phyloP scores from a whole-genome alignment of 1,140 invertebrate species.

The Ostrea edulis region DNA sequence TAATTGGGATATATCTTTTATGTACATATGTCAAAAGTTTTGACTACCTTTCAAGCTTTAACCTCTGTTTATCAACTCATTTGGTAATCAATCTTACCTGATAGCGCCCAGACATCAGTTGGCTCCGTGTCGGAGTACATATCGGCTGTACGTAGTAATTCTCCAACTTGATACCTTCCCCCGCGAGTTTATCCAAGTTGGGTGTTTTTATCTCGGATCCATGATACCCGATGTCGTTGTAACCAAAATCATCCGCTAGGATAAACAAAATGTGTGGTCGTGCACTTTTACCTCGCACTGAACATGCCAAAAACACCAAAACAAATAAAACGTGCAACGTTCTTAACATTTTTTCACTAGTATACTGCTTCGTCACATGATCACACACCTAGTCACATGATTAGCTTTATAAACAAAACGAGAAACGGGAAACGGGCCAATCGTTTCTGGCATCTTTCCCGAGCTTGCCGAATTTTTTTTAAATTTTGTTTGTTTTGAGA shows the following conservation, averaged over 20 bases:
- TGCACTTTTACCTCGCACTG: conserved; percentile 16
- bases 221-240: conserved; percentile 68
- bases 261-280: conserved; percentile 67
- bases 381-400: too few relatives aligned
- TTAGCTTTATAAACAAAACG: too few relatives aligned
- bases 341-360: neutral
- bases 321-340: neutral
- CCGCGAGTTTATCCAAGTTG: conserved; percentile 66
- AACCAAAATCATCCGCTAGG: conserved; percentile 69
- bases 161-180: conserved; percentile 62
- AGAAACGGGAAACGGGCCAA: too few relatives aligned
- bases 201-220: conserved; percentile 78
- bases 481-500: too few relatives aligned
- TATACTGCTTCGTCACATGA: too few relatives aligned
- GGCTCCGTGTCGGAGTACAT: conserved; percentile 68
- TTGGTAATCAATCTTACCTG: conserved; percentile 55
- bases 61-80: too few relatives aligned
- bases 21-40: too few relatives aligned
- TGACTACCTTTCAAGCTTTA: too few relatives aligned
- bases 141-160: conserved; percentile 68
- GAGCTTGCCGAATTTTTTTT: too few relatives aligned
- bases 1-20: too few relatives aligned
- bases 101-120: conserved; percentile 67
- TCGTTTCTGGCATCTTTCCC: too few relatives aligned
- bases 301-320: neutral